A percentile compares a stretch with the other conserved stretches of the same genome.
phyloP scores from a whole-genome alignment of 1,140 invertebrate genomes.

The Drosophila ironensis region DNA sequence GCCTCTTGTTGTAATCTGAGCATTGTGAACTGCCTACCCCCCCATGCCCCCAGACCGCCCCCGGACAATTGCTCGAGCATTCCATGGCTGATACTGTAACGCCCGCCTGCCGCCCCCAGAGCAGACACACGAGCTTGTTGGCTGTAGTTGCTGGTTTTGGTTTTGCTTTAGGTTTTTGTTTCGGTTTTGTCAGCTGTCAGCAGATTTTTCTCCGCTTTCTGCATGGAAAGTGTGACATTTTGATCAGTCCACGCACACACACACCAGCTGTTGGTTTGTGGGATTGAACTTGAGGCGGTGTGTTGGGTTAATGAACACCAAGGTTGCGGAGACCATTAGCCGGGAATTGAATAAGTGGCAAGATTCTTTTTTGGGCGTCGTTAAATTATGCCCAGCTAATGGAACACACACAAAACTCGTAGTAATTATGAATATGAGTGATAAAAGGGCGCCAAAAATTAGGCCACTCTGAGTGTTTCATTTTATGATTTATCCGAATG shows the following conservation, averaged over 20 bases:
- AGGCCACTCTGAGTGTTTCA: not conserved
- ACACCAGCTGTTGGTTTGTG: constrained; percentile 20
- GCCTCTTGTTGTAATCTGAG: constrained; percentile 56
- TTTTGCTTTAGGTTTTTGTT: constrained; percentile 58
- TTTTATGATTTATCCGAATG: not conserved
- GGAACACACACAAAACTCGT: constrained; percentile 1
- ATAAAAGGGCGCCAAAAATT: constrained; percentile 1
- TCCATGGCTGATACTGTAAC: constrained; percentile 65
- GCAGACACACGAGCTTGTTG: constrained; percentile 1
- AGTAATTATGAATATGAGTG: constrained; percentile 5
- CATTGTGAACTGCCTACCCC: constrained; percentile 6
- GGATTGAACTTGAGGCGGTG: constrained; percentile 70
- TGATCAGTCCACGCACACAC: constrained; percentile 59
- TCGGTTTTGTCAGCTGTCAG: constrained; percentile 73
- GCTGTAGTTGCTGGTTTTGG: constrained; percentile 28
- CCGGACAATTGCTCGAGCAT: constrained; percentile 56
- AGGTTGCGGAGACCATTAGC: constrained; percentile 57
- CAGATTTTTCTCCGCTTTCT: constrained; percentile 55
- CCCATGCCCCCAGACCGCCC: not conserved
- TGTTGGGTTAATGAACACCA: constrained; percentile 63
- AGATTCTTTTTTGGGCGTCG: constrained; percentile 33
- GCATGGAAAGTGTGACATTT: constrained; percentile 77
- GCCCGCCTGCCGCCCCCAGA: constrained; percentile 9
- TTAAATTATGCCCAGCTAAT: not conserved
- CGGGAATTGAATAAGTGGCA: constrained; percentile 50